A percentile compares a stretch with the other conserved stretches of the same genome.
phyloP scores from a whole-genome alignment of 2,113 vertebrate species.

The Prunella fulvescens region DNA sequence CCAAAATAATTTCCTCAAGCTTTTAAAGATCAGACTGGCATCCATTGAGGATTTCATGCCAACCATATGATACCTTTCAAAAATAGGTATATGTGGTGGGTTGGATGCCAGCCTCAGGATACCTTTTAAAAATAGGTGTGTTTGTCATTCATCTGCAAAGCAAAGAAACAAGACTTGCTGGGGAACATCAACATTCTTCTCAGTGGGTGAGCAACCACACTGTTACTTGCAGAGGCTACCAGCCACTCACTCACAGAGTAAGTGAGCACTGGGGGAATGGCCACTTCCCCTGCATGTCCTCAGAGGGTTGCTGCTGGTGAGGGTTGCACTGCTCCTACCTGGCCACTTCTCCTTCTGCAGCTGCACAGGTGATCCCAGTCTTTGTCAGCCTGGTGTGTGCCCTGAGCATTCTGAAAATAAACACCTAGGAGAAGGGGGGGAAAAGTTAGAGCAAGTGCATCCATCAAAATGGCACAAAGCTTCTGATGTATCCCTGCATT shows the following conservation, averaged over 20 bases:
- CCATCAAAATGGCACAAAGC: background rate
- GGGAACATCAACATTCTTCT: background rate
- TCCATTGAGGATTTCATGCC: background rate
- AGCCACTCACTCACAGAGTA: accelerated
- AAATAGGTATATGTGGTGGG: background rate
- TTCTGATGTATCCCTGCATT: background rate
- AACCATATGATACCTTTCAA: background rate
- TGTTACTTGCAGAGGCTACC: background rate
- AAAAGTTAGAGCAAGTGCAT: background rate
- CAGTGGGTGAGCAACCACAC: background rate
- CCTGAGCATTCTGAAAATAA: background rate
- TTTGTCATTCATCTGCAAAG: background rate
- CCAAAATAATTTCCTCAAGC: background rate
- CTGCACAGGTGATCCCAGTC: background rate
- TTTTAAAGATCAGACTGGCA: slow-evolving; percentile 8
- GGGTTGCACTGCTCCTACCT: background rate
- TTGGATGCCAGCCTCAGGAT: background rate
- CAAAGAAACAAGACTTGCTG: background rate
- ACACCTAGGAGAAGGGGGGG: background rate
- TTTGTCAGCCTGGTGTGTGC: background rate
- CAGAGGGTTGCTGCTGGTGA: background rate
- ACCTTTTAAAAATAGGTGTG: background rate
- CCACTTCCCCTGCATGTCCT: background rate
- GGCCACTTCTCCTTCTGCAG: background rate
- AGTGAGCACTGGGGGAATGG: background rate